Evolutionary conservation across 92 coral and sea anemone species (phyloP), one percentile per base, ranked within the genome.

Genomic region (Pocillopora grandis): DNA sequence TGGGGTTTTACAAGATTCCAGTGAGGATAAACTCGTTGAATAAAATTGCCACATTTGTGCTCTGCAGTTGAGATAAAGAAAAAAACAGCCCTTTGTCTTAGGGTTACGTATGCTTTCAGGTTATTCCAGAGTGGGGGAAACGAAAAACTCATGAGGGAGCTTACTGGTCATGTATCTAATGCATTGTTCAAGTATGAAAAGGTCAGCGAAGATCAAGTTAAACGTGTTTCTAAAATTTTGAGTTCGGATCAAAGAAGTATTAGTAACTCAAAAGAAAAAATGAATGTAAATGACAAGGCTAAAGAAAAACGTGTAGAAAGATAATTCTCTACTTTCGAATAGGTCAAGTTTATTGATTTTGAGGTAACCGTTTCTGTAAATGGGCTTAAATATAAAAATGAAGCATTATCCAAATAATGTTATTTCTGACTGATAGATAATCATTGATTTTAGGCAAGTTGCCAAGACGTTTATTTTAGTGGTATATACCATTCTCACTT

Each of bases 21-120:
- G 85, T 88, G 57, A 81, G 85, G 23, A 66, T 78, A 18, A 79
- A 88, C 75, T 76, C 85, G 65, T 61, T 76, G 13, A 76, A 76
- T 76, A 84, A 76, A 57, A 84, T 52, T 84, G 82, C 82, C 82
- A 1, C 82, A 58, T 65, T 63, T 84, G 58, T 76, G 88, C 58
- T 71, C 17, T 5, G 20, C 10, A 61, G 88, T 72, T 48, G 83
- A 77, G 8, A 36, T 84, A 27, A 52, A 52, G 42, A 48, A 74
- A 58, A 84, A 66, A 62, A 84, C 88, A 18, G 19, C 82, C 17
- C 88, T 66, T 57, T 48, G 76, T 52, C 63, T 84, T 23, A 76
- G 88, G 58, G 77, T 76, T 14, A 76, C 83, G 1, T 84, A 82
- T 66, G 88, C 76, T 27, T 16, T 58, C 12, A 65, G 76, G 31